Percentiles rank a stretch among this genome's conserved stretches.
phyloP scores from a whole-genome alignment of 1,140 invertebrate genomes.

The Aculops lycopersici region DNA sequence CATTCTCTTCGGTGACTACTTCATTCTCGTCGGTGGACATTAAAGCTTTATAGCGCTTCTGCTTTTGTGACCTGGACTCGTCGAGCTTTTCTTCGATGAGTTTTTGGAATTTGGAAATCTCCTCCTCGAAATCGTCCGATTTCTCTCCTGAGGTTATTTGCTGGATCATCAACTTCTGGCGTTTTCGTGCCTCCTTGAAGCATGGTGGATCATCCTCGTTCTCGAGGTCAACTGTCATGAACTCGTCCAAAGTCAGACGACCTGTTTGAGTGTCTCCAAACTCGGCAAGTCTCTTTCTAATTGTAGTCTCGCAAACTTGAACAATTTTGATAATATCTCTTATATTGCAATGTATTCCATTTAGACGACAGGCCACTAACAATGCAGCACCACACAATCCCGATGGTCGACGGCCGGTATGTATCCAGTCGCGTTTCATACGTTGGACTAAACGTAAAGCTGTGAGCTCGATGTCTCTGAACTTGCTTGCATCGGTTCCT shows the following conservation, averaged over 20 bases:
- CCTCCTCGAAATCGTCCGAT: conserved; percentile 16
- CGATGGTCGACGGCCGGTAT: conserved; percentile 69
- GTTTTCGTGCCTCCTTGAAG: conserved; percentile 54
- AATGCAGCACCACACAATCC: conserved; percentile 83
- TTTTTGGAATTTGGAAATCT: conserved; percentile 17
- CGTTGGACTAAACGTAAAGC: conserved; percentile 64
- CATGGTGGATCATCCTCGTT: conserved; percentile 83
- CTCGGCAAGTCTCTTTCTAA: conserved; percentile 63
- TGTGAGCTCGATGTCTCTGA: conserved; percentile 73
- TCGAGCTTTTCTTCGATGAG: conserved; percentile 30
- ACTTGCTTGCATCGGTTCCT: conserved; percentile 23
- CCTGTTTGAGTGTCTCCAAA: conserved; percentile 80
- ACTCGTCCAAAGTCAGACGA: conserved; percentile 67
- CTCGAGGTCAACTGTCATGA: conserved; percentile 80
- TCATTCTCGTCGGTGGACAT: too few relatives aligned
- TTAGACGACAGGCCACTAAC: conserved; percentile 61
- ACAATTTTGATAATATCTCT: conserved; percentile 73
- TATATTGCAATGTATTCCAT: conserved; percentile 57
- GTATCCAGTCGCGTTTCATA: conserved; percentile 93
- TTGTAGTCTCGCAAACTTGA: conserved; percentile 70
- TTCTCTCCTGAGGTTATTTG: conserved; percentile 27
- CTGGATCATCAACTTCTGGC: conserved; percentile 41
- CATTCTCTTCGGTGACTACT: neutral
- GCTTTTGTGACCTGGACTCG: conserved; percentile 23
- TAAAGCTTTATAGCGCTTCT: conserved; percentile 10